Percentiles rank a stretch among this genome's conserved stretches.
Evolutionary conservation across 2,888 invertebrate species (phyloP).

Genomic region (Pomacea canaliculata): DNA sequence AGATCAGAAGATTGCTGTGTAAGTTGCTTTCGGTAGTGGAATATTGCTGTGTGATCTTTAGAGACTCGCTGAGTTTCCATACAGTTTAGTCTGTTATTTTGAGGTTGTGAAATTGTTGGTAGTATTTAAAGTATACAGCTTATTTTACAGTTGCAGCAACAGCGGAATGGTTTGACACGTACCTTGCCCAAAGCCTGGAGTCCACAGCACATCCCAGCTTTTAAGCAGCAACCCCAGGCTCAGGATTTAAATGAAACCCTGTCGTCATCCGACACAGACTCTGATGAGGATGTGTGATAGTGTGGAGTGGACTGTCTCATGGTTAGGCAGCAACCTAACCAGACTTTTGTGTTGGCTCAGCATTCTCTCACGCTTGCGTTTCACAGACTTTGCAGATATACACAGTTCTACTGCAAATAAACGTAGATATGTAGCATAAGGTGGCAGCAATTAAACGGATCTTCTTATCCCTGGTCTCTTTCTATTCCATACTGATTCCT

Average conservation of each 20-base stretch:
- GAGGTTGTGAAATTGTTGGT: no score
- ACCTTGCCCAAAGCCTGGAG: slow-evolving; percentile 57
- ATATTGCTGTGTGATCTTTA: no score
- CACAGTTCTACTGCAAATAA: not conserved
- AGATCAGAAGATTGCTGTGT: no score
- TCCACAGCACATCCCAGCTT: slow-evolving; percentile 56
- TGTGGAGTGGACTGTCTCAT: not conserved
- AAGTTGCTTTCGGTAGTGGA: no score
- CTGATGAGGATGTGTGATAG: slow-evolving; percentile 40
- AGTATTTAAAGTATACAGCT: slow-evolving; percentile 34
- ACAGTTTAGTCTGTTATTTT: no score
- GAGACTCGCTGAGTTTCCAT: no score
- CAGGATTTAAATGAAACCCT: slow-evolving; percentile 52
- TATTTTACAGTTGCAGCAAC: slow-evolving; percentile 41
- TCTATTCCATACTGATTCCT: no score
- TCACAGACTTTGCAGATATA: not conserved
- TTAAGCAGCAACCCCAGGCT: slow-evolving; percentile 39
- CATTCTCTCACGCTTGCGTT: not conserved
- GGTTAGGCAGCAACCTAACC: not conserved
- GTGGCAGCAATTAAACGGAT: no score
- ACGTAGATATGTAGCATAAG: no score
- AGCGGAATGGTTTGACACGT: slow-evolving; percentile 45
- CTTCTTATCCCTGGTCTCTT: no score
- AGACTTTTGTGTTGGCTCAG: not conserved
- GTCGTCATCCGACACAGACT: slow-evolving; percentile 58